phyloP scores from a whole-genome alignment of 2,113 vertebrate species.

The Alligator mississippiensis region DNA sequence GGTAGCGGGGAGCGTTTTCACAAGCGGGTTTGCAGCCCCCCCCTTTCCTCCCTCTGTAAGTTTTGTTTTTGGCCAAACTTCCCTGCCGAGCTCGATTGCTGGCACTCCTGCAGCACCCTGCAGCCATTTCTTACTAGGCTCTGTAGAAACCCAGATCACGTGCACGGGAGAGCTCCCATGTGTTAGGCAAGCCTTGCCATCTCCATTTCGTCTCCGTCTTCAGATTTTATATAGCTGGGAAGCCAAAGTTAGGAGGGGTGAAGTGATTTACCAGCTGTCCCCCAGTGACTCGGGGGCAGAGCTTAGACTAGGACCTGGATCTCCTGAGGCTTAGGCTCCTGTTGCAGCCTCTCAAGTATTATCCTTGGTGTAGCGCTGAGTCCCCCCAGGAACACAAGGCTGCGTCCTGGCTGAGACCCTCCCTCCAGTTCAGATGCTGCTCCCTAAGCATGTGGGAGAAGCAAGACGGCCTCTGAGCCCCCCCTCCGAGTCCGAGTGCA shows the following conservation, averaged over 20 bases:
- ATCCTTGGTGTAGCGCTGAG: too few relatives aligned
- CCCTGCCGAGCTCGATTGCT: background rate
- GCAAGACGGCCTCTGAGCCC: background rate
- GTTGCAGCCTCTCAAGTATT: too few relatives aligned
- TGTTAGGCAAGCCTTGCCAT: background rate
- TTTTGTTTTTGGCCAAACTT: slow-evolving; percentile 44
- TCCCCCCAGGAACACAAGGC: too few relatives aligned
- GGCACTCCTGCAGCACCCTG: slow-evolving; percentile 55
- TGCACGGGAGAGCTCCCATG: slow-evolving; percentile 25
- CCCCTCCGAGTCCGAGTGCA: background rate
- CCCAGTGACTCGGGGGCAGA: accelerated
- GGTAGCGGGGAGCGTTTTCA: background rate
- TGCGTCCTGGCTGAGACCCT: too few relatives aligned
- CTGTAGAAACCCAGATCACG: slow-evolving; percentile 39
- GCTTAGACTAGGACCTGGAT: accelerated
- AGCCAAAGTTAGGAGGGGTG: background rate
- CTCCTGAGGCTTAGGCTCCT: background rate
- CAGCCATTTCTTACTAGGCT: slow-evolving; percentile 9
- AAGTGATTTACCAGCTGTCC: background rate
- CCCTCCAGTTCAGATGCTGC: too few relatives aligned
- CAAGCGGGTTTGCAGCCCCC: background rate
- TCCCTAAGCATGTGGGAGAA: too few relatives aligned
- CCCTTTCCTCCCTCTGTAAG: slow-evolving; percentile 28
- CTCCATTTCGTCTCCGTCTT: background rate
- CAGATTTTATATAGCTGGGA: background rate